Base-by-base conservation (phyloP, 2,888 invertebrate species). In the Cheilosia vernalis region DNA sequence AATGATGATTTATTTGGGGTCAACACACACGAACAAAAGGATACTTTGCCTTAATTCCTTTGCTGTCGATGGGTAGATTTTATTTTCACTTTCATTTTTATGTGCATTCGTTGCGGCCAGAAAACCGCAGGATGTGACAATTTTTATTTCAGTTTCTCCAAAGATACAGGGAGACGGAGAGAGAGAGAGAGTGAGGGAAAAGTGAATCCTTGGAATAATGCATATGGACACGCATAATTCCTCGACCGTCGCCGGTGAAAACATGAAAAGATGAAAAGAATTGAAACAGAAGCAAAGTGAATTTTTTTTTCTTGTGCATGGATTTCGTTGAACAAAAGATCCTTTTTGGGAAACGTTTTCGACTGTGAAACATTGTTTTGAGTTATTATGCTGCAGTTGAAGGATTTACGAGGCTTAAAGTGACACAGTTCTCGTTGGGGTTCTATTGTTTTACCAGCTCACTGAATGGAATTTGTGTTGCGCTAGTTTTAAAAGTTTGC, bases 111-210 rank as follows among this genome's bases (percentile, higher is more conserved):
- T 33, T 44, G 30, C 53, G 37, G 58, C 33, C 30, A 9, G 40
- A 69, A 58, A 81, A 74, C 81, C 81, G 73, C 81, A 81, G 81
- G 69, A 81, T 80, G 72, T 61, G 79, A 67, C 66, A 42, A 53
- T 67, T 76, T 67, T 40, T 44, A 33, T 49, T 64, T 55, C 27
- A 10, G 13, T 37, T 55, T 9, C 58, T 61, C 40, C 24, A 64
- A 13, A 33, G 3, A 4, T 0, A 51, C 2, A 10, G n/a, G n/a
- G 17, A 6, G n/a, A 9, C 19, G 33, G 4, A 53, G 0, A 21
- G 4, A 19, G 6, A 27, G 6, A 27, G 27, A 27, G 27, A 27
- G 27, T 6, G 27, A 13, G 33, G n/a, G 7, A 70, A 21, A 19
- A 13, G 17, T 30, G 13, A 80, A 79, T 70, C 58, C 69, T 72